These are phyloP conservation scores for Pygoscelis adeliae DNA, from an alignment of 2,113 vertebrate species.

Conservation along the genomic window DNA sequence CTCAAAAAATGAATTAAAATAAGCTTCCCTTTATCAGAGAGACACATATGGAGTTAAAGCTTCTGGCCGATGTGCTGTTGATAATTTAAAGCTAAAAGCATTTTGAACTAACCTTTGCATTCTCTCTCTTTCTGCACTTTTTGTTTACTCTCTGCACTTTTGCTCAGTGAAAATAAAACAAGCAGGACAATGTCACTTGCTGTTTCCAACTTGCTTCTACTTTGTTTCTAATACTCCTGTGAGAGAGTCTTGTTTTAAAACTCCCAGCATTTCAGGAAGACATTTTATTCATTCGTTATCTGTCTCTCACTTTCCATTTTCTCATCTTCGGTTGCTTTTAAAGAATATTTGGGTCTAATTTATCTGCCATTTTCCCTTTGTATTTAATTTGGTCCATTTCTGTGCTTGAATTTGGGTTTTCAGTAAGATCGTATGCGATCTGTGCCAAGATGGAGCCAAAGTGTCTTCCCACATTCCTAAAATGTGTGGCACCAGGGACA, in stretches of 20 bases:
- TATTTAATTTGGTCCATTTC: neutral
- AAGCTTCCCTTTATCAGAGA: neutral
- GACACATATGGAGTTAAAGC: neutral
- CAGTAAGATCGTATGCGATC: neutral
- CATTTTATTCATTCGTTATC: neutral
- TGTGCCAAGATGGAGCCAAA: neutral
- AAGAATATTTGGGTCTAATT: neutral
- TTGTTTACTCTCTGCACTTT: neutral
- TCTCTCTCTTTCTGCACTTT: neutral
- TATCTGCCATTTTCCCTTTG: neutral
- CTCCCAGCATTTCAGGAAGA: neutral
- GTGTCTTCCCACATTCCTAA: neutral
- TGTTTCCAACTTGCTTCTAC: neutral
- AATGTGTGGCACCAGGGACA: neutral
- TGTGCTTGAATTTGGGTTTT: neutral
- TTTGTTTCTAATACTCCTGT: neutral
- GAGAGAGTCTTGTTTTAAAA: neutral
- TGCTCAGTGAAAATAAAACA: neutral
- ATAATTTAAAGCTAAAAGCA: neutral
- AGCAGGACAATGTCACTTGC: neutral
- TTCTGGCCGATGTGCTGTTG: neutral
- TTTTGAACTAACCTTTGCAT: slow-evolving; percentile 8
- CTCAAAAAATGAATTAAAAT: neutral
- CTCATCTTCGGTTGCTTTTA: neutral
- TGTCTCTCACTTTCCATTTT: neutral